These are phyloP conservation scores for Parnassius orleans DNA, from an alignment of 2,888 invertebrate genomes.

Conservation along the genomic window DNA sequence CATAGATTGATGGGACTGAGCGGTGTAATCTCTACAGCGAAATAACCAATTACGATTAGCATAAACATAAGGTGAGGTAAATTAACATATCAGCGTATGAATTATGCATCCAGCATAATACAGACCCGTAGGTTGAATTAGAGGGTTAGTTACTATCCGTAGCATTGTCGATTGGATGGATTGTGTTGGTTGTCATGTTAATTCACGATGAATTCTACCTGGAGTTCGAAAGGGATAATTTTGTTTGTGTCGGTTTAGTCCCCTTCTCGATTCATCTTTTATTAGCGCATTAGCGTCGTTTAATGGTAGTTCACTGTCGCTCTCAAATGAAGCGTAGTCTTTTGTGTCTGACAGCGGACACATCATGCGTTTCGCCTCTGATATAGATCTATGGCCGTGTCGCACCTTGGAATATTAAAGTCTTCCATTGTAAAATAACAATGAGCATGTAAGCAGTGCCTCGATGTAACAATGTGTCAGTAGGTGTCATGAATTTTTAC, in stretches of 20 bases:
- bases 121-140: constrained; percentile 49
- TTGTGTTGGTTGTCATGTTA: constrained; percentile 47
- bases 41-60: constrained; percentile 78
- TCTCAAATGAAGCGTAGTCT: constrained; percentile 52
- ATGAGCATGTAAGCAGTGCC: constrained; percentile 26
- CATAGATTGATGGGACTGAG: constrained; percentile 54
- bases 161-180: constrained; percentile 40
- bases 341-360: constrained; percentile 39
- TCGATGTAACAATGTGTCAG: constrained; percentile 20
- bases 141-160: constrained; percentile 52
- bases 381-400: constrained; percentile 40
- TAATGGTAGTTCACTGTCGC: constrained; percentile 43
- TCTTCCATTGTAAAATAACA: constrained; percentile 35
- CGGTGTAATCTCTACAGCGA: constrained; percentile 60
- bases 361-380: constrained; percentile 38
- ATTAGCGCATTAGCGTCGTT: constrained; percentile 41
- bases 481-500: constrained; percentile 28
- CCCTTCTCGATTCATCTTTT: constrained; percentile 27
- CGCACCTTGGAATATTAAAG: constrained; percentile 34
- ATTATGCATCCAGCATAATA: constrained; percentile 65
- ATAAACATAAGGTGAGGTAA: constrained; percentile 74
- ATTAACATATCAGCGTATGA: constrained; percentile 74
- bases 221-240: constrained; percentile 33
- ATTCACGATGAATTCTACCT: constrained; percentile 47
- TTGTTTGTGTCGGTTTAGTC: constrained; percentile 1